A percentile compares a stretch with the other conserved stretches of the same genome.
These are phyloP conservation scores for Suillia variegata DNA, from an alignment of 2,888 invertebrate genomes.

Conservation along the genomic window DNA sequence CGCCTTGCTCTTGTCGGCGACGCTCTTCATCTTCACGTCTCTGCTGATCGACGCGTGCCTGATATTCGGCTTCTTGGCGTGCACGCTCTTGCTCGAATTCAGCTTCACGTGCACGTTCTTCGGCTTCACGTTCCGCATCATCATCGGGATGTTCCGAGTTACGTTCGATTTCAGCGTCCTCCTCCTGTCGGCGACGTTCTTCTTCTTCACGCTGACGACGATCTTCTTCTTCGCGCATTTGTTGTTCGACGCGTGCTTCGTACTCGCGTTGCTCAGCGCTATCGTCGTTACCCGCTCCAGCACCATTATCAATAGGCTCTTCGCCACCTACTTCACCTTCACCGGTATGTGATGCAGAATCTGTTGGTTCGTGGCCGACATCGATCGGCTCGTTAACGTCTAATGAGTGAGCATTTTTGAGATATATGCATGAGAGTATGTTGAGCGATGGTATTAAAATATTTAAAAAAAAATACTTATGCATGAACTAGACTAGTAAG, in stretches of 20 bases:
- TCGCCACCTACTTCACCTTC: slow-evolving; percentile 11
- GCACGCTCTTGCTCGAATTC: not conserved
- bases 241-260: not conserved
- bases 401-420: slow-evolving; percentile 2
- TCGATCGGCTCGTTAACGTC: slow-evolving; percentile 16
- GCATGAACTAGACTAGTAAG: no score
- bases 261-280: slow-evolving; percentile 15
- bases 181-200: not conserved
- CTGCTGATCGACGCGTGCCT: not conserved
- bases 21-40: slow-evolving; percentile 5
- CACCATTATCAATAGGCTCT: slow-evolving; percentile 2
- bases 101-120: not conserved
- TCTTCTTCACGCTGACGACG: slow-evolving; percentile 11
- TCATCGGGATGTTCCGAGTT: slow-evolving; percentile 24
- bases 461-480: not conserved
- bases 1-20: slow-evolving; percentile 6
- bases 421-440: not conserved
- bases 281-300: not conserved
- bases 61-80: not conserved
- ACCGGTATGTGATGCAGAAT: slow-evolving; percentile 12
- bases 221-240: slow-evolving; percentile 12
- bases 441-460: not conserved
- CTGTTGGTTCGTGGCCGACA: not conserved
- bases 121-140: slow-evolving; percentile 21
- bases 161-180: slow-evolving; percentile 15